Base-by-base conservation (phyloP, 35 echinoderm and acorn worm species). In the Apostichopus parvimensis region DNA sequence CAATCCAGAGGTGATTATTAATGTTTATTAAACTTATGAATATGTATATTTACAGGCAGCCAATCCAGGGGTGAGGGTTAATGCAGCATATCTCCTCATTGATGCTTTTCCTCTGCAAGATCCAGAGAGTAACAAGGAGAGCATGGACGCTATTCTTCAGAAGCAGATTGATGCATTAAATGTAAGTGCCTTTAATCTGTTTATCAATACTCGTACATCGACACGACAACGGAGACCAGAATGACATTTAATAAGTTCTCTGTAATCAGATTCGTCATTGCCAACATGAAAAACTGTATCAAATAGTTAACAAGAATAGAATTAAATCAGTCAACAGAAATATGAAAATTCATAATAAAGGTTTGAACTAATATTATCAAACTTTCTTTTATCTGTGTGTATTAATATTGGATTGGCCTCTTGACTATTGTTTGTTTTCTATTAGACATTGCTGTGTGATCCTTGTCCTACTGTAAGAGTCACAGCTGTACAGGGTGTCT, bases 101-200 rank as follows among this genome's bases (percentile, higher is more conserved):
- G 97, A 98, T 89, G 91, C 97, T 5, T 98, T 98, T 71, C 97
- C 97, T 78, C 94, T 98, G 1, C 93, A 94, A 79, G 97, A 98
- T 75, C 97, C 97, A 11, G 91, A 95, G 55, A 58, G 90, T 20
- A 94, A 90, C 28, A 98, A 93, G 28, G 94, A 94, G 53, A 93
- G 95, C 28, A 91, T 80, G 7, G 95, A 98, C 86, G 91, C 85
- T 14, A 93, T 98, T 23, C 78, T 95, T 7, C 97, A 96, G 82
- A 95, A 94, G 87, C 97, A 98, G 93, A 93, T 96, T 96, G 97
- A 98, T 88, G 94, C 92, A 15, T 70, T 98, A 80, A 87, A 94
- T 64, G 97, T 98, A 72, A 78, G 83, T 93, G 34, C 1, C 57
- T 88, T 54, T 52, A 52, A 9, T 45, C 34, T 45, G 34, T 45